Percentiles rank a stretch among this genome's conserved stretches.
Conservation (phyloP, 1,140 invertebrate species). For the Eumeta japonica region DNA sequence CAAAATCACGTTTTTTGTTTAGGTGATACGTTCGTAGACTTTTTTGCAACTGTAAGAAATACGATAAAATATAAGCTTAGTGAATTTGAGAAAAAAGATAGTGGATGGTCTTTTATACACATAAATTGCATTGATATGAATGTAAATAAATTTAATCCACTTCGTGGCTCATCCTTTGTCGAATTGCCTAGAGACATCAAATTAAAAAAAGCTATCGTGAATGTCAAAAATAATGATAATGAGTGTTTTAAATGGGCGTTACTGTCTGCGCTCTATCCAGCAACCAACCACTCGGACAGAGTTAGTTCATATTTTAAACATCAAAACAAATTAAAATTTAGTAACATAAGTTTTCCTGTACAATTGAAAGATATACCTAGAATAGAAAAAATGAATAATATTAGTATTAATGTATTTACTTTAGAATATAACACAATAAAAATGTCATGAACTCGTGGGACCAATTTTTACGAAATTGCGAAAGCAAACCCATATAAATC, state of each 20-base stretch:
- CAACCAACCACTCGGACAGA: conserved; percentile 13
- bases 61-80: conserved; percentile 10
- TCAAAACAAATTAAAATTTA: conserved; percentile 29
- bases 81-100: conserved; percentile 18
- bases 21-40: conserved; percentile 8
- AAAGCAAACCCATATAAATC: conserved; percentile 22
- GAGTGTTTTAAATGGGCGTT: conserved; percentile 34
- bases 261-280: conserved; percentile 27
- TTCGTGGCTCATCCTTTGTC: conserved; percentile 22
- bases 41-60: conserved; percentile 4
- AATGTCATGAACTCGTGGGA: conserved; percentile 17
- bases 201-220: conserved; percentile 32
- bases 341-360: conserved; percentile 33
- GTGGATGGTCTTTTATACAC: conserved; percentile 16
- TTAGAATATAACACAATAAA: conserved; percentile 17
- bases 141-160: conserved; percentile 26
- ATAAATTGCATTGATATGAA: conserved; percentile 14
- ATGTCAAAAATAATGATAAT: conserved; percentile 34
- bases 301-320: conserved; percentile 25
- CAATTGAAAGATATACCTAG: conserved; percentile 30
- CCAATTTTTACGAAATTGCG: conserved; percentile 23
- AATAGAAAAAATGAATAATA: conserved; percentile 37
- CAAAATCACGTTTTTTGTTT: conserved; percentile 10
- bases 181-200: conserved; percentile 25
- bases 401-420: conserved; percentile 26